Evolutionary conservation across 2,888 invertebrate genomes (phyloP), one percentile per base, ranked within the genome.

Genomic region (Amphipoea lucens): DNA sequence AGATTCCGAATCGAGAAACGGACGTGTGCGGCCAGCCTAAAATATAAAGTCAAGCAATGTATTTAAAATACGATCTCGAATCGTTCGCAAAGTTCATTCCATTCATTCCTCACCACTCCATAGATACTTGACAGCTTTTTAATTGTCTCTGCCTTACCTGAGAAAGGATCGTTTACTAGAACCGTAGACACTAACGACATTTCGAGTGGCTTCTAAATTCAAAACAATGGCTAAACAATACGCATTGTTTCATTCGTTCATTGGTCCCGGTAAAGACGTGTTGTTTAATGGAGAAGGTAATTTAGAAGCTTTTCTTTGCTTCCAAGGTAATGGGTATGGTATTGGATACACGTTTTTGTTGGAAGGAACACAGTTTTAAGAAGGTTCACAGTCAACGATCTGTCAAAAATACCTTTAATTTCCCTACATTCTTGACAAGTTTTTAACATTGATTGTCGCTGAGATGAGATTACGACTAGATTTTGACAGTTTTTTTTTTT

Each of bases 161-260:
- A 74, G 80, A 78, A 72, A 73, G 70, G 72, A 80, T 68, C 67
- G 68, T 65, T 71, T 63, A 69, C 71, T 45, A 7, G 74, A 60
- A 51, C 74, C 71, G 40, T 29, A 70, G 68, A 7, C 81, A 51
- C 67, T 70, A 75, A 82, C 76, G 60, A 76, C 65, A 78, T 78
- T 82, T 79, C 20, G 69, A 86, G 77, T 76, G 77, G 78, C 76
- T 70, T 79, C 76, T 81, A 79, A 71, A 65, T 74, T 71, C 75
- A 57, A 75, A 74, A 82, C 88, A 87, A 86, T 82, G 68, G 74
- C 68, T 74, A 78, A 82, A 85, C 88, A 86, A 84, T 82, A 65
- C 63, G 51, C 80, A 84, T 88, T 88, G 87, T 88, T 86, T 68
- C 87, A 66, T 87, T 86, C 76, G 72, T 78, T 76, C 81, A 77